A percentile compares a stretch with the other conserved stretches of the same genome.
phyloP scores from a whole-genome alignment of 2,113 vertebrate species.

The Corapipo altera region DNA sequence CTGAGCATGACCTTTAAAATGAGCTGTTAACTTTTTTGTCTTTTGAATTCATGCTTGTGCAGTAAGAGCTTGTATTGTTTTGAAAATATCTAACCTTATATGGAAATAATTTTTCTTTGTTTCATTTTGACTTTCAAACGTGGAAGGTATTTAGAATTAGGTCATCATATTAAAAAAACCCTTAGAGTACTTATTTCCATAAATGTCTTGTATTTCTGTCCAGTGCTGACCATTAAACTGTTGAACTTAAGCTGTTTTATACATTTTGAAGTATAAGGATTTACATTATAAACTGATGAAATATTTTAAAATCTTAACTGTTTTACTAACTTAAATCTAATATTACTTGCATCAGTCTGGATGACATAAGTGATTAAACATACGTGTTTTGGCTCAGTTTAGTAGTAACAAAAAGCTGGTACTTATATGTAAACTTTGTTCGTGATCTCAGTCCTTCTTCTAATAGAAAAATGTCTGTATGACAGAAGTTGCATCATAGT shows the following conservation, averaged over 20 bases:
- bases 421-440: not conserved
- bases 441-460: not conserved
- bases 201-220: constrained; percentile 41
- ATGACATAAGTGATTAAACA: not conserved
- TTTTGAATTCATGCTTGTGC: constrained; percentile 6
- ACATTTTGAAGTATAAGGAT: not conserved
- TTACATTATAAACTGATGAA: constrained; percentile 13
- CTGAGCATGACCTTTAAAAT: not conserved
- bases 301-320: not conserved
- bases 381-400: not conserved
- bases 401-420: not conserved
- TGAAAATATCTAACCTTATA: constrained; percentile 14
- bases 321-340: not conserved
- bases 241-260: constrained; percentile 34
- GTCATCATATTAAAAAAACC: not conserved
- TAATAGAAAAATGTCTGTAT: not conserved
- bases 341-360: not conserved
- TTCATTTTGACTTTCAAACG: constrained; percentile 21
- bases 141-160: constrained; percentile 25
- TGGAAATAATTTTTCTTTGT: constrained; percentile 31
- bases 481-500: not conserved
- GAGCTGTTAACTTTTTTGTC: not conserved
- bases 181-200: constrained; percentile 18
- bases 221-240: constrained; percentile 37
- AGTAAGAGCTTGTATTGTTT: not conserved